Base-by-base conservation (phyloP, 2,797 vertebrate genomes). In the Salarias fasciatus region DNA sequence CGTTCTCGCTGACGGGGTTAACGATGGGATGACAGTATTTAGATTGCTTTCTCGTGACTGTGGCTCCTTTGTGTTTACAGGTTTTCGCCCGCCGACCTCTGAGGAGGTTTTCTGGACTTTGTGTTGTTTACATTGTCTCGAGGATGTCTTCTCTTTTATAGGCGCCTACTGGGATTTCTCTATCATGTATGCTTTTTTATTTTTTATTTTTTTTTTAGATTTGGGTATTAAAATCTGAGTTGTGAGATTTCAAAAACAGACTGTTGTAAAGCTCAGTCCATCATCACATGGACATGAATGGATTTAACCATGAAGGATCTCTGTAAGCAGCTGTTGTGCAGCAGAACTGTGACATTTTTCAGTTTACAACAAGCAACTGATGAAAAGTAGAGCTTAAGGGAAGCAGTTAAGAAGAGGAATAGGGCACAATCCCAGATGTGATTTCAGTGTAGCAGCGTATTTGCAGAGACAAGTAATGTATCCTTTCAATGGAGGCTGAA, bases 101-200 rank as follows among this genome's bases (percentile, higher is more conserved):
- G 87, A 84, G 65, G 31, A 69, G n/a, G 37, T 66, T 72, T 68
- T 67, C 49, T 61, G 58, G 62, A 46, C 50, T 76, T 29, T 0
- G 12, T 46, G 46, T 29, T 69, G 75, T 75, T 83, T 75, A 83
- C 63, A 69, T 73, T 79, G 56, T 54, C 67, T 59, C 55, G n/a
- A 41, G 58, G 56, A 59, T 49, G 66, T 67, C 70, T 84, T 76
- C 72, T 73, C 58, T 70, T 18, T 64, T 49, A 35, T 50, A 43
- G 55, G 14, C 6, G 38, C 12, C 55, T 55, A 69, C 48, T 73
- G 46, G 15, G 13, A 43, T 54, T 59, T 64, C 33, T 51, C 18
- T 68, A 43, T 40, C 13, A 12, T 28, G n/a, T n/a, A n/a, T n/a
- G n/a, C n/a, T n/a, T n/a, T n/a, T n/a, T n/a, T n/a, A 53, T 31